Conservation (phyloP, 2,797 vertebrate species). For the Malurus leucopterus region DNA sequence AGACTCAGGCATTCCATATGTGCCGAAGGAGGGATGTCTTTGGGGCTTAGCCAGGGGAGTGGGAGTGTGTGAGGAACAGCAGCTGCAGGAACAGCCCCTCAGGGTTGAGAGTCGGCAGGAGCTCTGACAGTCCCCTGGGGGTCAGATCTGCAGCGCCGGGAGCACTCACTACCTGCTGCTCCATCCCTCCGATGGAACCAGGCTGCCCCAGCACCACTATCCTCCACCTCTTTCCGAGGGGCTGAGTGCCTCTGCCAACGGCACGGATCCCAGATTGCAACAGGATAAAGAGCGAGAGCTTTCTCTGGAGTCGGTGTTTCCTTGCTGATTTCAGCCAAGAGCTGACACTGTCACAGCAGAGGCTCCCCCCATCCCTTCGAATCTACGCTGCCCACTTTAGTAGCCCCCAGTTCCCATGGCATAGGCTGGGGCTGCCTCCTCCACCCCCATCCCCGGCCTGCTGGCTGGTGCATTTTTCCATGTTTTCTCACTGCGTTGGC, state of each 20-base stretch:
- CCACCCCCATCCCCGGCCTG: background rate
- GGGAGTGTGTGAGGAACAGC: background rate
- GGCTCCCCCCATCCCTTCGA: background rate
- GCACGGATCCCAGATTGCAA: background rate
- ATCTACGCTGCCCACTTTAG: background rate
- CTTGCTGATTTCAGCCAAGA: background rate
- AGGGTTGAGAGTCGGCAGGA: background rate
- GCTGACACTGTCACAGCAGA: background rate
- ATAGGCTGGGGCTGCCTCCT: background rate
- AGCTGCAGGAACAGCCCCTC: background rate
- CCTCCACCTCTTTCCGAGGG: background rate
- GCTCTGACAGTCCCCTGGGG: background rate
- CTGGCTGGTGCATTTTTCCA: constrained; percentile 57
- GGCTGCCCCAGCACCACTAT: background rate
- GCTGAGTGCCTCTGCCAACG: accelerated
- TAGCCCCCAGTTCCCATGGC: background rate
- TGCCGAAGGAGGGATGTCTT: background rate
- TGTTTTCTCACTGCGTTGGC: constrained; percentile 71
- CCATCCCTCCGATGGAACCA: background rate
- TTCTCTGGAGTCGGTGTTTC: background rate
- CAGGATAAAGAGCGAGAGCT: background rate
- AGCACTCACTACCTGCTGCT: background rate
- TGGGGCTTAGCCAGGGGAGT: accelerated
- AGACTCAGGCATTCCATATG: background rate
- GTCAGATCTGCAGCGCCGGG: background rate